phyloP scores from a whole-genome alignment of 2,113 vertebrate species.

The Paralichthys olivaceus region DNA sequence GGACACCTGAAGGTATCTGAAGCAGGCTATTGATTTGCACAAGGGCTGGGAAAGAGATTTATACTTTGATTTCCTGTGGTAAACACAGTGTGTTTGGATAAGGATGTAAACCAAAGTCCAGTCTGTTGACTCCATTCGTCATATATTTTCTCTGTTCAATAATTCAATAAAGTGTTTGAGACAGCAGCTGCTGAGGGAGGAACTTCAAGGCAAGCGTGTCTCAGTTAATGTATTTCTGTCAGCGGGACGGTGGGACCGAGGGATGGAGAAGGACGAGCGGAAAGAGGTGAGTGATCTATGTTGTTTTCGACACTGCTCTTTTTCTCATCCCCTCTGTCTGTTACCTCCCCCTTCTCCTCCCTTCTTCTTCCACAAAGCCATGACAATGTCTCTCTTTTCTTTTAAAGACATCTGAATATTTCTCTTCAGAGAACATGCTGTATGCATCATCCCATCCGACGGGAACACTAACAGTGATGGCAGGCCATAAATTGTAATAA shows the following conservation, averaged over 20 bases:
- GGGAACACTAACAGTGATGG: conserved; percentile 1
- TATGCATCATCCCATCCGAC: background rate
- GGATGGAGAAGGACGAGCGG: conserved; percentile 47
- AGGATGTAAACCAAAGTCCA: conserved; percentile 76
- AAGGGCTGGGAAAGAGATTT: conserved; percentile 70
- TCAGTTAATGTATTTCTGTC: conserved; percentile 79
- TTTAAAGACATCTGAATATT: conserved; percentile 14
- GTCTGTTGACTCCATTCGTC: conserved; percentile 80
- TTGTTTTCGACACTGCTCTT: conserved; percentile 18
- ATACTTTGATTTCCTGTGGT: conserved; percentile 75
- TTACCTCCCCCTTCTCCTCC: background rate
- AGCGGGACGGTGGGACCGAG: conserved; percentile 54
- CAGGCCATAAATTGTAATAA: conserved; percentile 22
- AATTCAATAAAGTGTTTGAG: conserved; percentile 81
- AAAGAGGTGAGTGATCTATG: conserved; percentile 50
- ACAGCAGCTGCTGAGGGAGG: conserved; percentile 75
- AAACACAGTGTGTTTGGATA: conserved; percentile 74
- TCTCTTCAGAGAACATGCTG: conserved; percentile 2
- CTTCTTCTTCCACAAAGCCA: background rate
- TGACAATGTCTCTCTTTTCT: background rate
- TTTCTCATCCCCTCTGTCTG: conserved; percentile 2
- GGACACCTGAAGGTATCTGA: conserved; percentile 65
- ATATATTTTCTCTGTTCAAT: conserved; percentile 79
- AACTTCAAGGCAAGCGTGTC: conserved; percentile 73
- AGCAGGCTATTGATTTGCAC: conserved; percentile 66